A percentile compares a stretch with the other conserved stretches of the same genome.
These are phyloP conservation scores for Oncorhynchus keta DNA, from an alignment of 2,113 vertebrate genomes.

Conservation along the genomic window DNA sequence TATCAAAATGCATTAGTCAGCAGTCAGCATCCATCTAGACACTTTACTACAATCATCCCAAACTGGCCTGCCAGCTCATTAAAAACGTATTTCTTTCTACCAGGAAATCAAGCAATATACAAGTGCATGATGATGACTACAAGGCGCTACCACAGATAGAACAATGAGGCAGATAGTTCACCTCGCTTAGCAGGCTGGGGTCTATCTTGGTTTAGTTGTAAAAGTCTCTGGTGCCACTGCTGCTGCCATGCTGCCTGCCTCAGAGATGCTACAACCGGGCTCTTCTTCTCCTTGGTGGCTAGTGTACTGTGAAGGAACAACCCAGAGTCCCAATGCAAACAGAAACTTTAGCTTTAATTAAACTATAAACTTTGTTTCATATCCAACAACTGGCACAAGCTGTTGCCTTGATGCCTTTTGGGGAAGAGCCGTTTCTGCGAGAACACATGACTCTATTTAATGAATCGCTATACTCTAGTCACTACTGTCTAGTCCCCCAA, in stretches of 20 bases:
- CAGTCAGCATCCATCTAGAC: too few relatives aligned
- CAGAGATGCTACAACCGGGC: constrained; percentile 19
- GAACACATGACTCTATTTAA: neutral
- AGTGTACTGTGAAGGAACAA: constrained; percentile 3
- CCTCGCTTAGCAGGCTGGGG: too few relatives aligned
- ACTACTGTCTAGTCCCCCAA: neutral
- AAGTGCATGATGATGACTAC: too few relatives aligned
- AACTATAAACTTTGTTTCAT: constrained; percentile 38
- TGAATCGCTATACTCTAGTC: neutral
- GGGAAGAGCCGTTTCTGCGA: neutral
- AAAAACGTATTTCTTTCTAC: too few relatives aligned
- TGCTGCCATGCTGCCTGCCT: neutral
- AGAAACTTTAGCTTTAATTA: constrained; percentile 51
- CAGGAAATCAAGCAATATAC: too few relatives aligned
- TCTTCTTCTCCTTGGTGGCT: neutral
- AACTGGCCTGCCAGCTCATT: too few relatives aligned
- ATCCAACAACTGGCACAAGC: neutral
- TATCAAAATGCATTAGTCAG: too few relatives aligned
- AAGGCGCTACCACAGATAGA: too few relatives aligned
- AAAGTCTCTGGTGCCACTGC: neutral
- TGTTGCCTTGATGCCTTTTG: neutral
- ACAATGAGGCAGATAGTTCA: too few relatives aligned
- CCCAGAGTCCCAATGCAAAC: constrained; percentile 28
- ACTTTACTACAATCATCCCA: too few relatives aligned
- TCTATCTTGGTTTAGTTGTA: too few relatives aligned